phyloP scores from a whole-genome alignment of 2,797 vertebrate genomes.

The Gymnodraco acuticeps region DNA sequence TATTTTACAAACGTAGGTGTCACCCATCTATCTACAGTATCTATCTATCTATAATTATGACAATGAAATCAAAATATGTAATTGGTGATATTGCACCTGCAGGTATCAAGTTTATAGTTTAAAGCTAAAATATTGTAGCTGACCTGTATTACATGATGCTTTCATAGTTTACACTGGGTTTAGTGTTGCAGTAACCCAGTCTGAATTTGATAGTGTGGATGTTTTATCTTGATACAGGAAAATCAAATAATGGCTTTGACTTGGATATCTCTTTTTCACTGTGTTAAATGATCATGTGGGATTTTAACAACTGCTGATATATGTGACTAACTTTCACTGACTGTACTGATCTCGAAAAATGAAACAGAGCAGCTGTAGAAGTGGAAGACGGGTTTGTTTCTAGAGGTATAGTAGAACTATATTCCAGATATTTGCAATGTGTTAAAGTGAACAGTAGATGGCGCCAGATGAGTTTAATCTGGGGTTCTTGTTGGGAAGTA shows the following conservation, averaged over 20 bases:
- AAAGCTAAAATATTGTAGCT: not conserved
- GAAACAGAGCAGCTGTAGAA: not conserved
- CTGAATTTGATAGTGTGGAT: not conserved
- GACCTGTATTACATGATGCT: not conserved
- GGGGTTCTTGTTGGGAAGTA: not conserved
- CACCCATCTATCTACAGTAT: not conserved
- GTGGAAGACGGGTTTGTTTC: not conserved
- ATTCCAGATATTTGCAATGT: not conserved
- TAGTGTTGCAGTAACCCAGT: conserved; percentile 7
- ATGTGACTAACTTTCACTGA: not conserved
- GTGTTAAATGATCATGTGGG: not conserved
- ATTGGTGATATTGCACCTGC: not conserved
- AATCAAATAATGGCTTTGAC: not conserved
- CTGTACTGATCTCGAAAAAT: not conserved
- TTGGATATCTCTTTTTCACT: not conserved
- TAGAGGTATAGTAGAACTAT: not conserved
- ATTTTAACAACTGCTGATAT: not conserved
- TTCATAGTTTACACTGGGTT: not conserved
- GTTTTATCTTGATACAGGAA: not conserved
- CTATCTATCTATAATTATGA: conserved; percentile 3
- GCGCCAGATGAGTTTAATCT: conserved; percentile 26
- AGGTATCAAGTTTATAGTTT: conserved; percentile 2
- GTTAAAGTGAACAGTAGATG: conserved; percentile 59
- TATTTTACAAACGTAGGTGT: conserved; percentile 32
- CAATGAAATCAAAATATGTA: conserved; percentile 16